Evolutionary conservation across 2,113 vertebrate genomes (phyloP).

Genomic region (Arizona elegans): DNA sequence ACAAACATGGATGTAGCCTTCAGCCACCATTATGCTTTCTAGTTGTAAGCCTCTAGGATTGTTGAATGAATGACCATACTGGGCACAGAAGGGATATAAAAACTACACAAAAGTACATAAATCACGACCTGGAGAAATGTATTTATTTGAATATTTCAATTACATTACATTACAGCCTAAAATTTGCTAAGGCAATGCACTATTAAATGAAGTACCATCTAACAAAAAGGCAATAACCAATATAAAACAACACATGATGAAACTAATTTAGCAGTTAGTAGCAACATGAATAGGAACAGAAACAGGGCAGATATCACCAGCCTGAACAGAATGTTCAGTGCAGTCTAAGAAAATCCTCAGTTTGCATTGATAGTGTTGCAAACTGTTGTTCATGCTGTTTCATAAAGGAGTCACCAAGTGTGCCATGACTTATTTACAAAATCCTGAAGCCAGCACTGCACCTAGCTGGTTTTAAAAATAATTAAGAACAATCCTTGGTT

Average conservation of each 20-base stretch:
- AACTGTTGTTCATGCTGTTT: not conserved
- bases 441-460: not conserved
- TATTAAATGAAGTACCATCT: not conserved
- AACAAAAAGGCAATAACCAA: not conserved
- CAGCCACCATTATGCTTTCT: not conserved
- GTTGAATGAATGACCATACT: not conserved
- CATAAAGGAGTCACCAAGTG: not conserved
- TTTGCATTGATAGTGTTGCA: not conserved
- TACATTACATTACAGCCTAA: not conserved
- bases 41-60: not conserved
- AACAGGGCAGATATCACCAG: not conserved
- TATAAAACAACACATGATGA: not conserved
- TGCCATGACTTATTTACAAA: not conserved
- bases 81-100: not conserved
- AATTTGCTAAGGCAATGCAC: not conserved
- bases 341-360: not conserved
- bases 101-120: not conserved
- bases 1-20: not conserved
- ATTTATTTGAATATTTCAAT: not conserved
- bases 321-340: not conserved
- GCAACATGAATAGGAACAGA: not conserved
- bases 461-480: not conserved
- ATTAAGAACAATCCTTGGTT: not conserved
- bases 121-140: not conserved
- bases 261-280: not conserved